A percentile compares a stretch with the other conserved stretches of the same genome.
These are phyloP conservation scores for Glaucopsyche alexis DNA, from an alignment of 2,888 invertebrate species.

Conservation along the genomic window DNA sequence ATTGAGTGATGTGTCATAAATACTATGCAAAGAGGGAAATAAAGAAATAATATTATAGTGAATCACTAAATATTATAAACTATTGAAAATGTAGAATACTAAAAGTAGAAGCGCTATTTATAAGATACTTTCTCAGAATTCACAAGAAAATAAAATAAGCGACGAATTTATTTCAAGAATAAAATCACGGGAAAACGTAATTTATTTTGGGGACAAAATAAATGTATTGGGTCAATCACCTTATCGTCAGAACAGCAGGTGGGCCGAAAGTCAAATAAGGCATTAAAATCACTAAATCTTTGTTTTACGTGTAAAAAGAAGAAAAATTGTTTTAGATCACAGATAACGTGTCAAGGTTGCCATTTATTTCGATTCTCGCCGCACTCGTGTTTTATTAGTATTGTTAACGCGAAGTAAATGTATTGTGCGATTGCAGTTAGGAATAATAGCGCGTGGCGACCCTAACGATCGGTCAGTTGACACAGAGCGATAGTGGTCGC, in stretches of 20 bases:
- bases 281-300: slow-evolving; percentile 2
- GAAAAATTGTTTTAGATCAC: slow-evolving; percentile 16
- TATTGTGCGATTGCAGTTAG: slow-evolving; percentile 24
- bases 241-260: neutral
- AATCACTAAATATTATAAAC: neutral
- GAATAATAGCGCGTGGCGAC: slow-evolving; percentile 26
- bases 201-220: neutral
- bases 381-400: slow-evolving; percentile 15
- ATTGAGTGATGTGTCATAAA: too few relatives aligned
- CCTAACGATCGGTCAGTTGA: slow-evolving; percentile 22
- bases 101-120: too few relatives aligned
- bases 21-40: too few relatives aligned
- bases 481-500: slow-evolving; percentile 25
- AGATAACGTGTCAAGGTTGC: slow-evolving; percentile 6
- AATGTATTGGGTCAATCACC: neutral
- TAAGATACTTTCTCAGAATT: neutral
- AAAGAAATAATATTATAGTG: too few relatives aligned
- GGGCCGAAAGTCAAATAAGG: neutral
- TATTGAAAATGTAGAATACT: neutral
- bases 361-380: slow-evolving; percentile 19
- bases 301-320: slow-evolving; percentile 13
- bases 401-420: slow-evolving; percentile 25
- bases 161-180: too few relatives aligned
- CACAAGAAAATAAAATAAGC: neutral
- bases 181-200: neutral